A percentile compares a stretch with the other conserved stretches of the same genome.
These are phyloP conservation scores for Aspiorhynchus laticeps DNA, from an alignment of 2,113 vertebrate genomes.

Conservation along the genomic window DNA sequence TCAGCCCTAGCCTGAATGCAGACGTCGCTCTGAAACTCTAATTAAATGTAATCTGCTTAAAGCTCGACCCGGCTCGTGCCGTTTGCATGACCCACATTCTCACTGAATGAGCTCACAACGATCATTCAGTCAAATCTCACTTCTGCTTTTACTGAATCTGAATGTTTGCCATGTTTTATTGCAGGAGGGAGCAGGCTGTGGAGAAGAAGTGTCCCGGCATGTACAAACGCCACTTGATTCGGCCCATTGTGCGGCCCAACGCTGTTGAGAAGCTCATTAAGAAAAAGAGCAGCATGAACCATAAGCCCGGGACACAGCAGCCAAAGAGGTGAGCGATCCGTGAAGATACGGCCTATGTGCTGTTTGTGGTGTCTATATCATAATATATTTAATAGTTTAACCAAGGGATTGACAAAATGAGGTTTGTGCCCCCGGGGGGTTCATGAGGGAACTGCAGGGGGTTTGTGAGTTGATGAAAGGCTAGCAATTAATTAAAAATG, in stretches of 20 bases:
- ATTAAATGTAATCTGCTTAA: slow-evolving; percentile 33
- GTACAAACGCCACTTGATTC: slow-evolving; percentile 92
- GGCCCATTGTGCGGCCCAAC: slow-evolving; percentile 92
- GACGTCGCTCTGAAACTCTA: background rate
- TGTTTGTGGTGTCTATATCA: background rate
- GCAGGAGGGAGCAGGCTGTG: slow-evolving; percentile 94
- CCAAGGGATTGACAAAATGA: background rate
- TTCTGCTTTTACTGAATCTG: background rate
- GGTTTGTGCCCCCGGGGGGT: background rate
- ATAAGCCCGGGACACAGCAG: slow-evolving; percentile 85
- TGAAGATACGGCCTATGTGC: background rate
- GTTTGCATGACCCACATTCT: background rate
- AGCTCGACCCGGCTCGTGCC: background rate
- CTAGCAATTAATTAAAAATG: background rate
- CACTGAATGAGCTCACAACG: background rate
- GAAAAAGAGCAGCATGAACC: slow-evolving; percentile 85
- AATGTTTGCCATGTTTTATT: background rate
- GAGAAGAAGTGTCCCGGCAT: slow-evolving; percentile 97
- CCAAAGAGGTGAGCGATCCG: slow-evolving; percentile 82
- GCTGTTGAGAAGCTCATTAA: slow-evolving; percentile 97
- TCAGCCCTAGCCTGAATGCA: background rate
- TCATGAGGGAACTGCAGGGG: background rate
- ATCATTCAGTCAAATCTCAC: background rate
- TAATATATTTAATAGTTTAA: too few relatives aligned
- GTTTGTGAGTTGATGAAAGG: background rate